Base-by-base conservation (phyloP, 2,888 invertebrate species). In the Pandemis cinnamomeana region DNA sequence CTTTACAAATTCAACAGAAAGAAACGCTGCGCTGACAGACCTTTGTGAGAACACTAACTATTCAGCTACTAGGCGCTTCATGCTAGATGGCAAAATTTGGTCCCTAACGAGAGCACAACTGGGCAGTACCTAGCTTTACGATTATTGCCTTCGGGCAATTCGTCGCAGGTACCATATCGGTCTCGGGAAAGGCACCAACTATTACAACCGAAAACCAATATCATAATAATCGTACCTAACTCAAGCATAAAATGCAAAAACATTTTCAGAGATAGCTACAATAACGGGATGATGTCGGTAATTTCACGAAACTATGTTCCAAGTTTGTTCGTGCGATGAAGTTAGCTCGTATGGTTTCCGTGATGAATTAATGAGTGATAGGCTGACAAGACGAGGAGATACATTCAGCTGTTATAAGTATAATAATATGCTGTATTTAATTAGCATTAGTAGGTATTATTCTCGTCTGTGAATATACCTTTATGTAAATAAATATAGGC, bases 1-100 rank as follows among this genome's bases (percentile, higher is more conserved):
- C 80, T 82, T 79, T 76, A 79, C 80, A 82, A 81, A 83, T 79
- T 78, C 77, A 71, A 77, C 62, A 72, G 71, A 66, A 77, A 61
- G 78, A 80, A 82, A 80, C 78, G 66, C 78, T 79, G 63, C 2
- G 76, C 71, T 76, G 74, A 69, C 76, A 74, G 74, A 61, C 75
- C 71, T 76, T 70, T 69, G 74, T 71, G 58, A 67, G 61, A 48
- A 53, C 27, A 69, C 71, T 64, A 69, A 48, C 61, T 61, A 15
- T 71, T 76, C 66, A 44, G 36, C 48, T 60, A 42, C 58, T 53
- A 58, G 62, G 63, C 7, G 55, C 8, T 55, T 10, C 36, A 27
- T 41, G 55, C 53, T 11, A 44, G 67, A 53, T 61, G 46, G 67
- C n/a, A 55, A 44, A 53, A 67, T 61, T 62, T 72, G 67, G 72